Base-by-base conservation (phyloP, 2,888 invertebrate species). In the Cheilosia pagana region DNA sequence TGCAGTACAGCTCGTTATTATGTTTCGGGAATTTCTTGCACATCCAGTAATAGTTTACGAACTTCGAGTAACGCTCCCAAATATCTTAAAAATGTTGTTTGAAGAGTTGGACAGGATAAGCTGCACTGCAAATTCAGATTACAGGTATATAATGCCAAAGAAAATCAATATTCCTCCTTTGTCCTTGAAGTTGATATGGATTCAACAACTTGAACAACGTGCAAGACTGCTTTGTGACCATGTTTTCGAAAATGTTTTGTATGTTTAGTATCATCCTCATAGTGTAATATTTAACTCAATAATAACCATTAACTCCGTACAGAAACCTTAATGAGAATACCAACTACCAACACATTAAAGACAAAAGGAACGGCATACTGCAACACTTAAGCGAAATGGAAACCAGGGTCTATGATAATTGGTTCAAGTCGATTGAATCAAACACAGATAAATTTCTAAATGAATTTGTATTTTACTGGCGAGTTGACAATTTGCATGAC, bases 111-210 rank as follows among this genome's bases (percentile, higher is more conserved):
- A 87, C 50, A 89, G 89, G 81, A 88, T 91, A 72, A 89, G 19
- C 0, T 77, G 23, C 19, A 23, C 16, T 14, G 23, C 52, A 14
- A 60, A 39, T 21, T 7, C 21, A 31, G 86, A 87, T 16, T 25
- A n/a, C 3, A 14, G 1, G 4, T 89, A 88, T 8, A 86, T 83
- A 0, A 41, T 90, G 23, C 88, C 90, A 0, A 48, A 87, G 31
- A 89, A 91, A 45, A 87, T 87, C 31, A 95, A 90, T 95, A 97
- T 53, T 94, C 95, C 72, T 93, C 88, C 90, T 19, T 87, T 96
- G 1, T 94, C 96, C 21, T 96, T 97, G 0, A 93, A 94, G 75
- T 90, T 97, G 50, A 94, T 95, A 91, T 96, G 96, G 95, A 90
- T 97, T 3, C 92, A 94, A 88, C 96, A 97, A 62, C 39, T 53